phyloP scores from a whole-genome alignment of 2,113 vertebrate species.

The Meleagris gallopavo region DNA sequence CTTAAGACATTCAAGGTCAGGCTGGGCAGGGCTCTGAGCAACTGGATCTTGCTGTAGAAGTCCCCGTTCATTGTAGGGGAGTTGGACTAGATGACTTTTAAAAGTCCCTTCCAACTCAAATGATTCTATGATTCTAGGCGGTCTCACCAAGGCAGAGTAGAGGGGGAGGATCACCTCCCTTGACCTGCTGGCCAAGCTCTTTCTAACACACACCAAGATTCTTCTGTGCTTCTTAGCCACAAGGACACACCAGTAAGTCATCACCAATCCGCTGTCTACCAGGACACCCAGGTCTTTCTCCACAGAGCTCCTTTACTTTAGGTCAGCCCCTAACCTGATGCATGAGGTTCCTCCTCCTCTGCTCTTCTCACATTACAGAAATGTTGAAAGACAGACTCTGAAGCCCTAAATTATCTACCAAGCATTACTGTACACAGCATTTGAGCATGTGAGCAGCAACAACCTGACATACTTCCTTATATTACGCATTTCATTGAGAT shows the following conservation, averaged over 20 bases:
- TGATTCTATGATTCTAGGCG: too few species aligned
- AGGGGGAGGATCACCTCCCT: background rate
- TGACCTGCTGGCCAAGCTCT: background rate
- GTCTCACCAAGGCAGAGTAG: background rate
- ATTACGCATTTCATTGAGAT: background rate
- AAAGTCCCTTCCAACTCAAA: too few species aligned
- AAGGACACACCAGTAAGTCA: background rate
- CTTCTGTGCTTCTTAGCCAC: background rate
- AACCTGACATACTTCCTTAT: background rate
- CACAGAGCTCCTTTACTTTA: background rate
- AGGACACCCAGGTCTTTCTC: background rate
- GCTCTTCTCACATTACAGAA: background rate
- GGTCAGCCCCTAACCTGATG: too few species aligned
- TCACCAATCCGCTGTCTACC: background rate
- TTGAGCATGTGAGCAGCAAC: background rate
- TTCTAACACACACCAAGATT: background rate
- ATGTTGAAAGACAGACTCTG: background rate
- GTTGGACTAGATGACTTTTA: background rate
- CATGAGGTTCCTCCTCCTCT: background rate
- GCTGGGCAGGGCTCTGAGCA: background rate
- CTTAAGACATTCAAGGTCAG: too few species aligned
- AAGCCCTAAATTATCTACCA: background rate
- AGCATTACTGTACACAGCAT: fast-evolving
- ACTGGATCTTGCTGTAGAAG: background rate
- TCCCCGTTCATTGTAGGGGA: background rate